Evolutionary conservation across 1,140 invertebrate species (phyloP).

Genomic region (Macrobrachium nipponense): DNA sequence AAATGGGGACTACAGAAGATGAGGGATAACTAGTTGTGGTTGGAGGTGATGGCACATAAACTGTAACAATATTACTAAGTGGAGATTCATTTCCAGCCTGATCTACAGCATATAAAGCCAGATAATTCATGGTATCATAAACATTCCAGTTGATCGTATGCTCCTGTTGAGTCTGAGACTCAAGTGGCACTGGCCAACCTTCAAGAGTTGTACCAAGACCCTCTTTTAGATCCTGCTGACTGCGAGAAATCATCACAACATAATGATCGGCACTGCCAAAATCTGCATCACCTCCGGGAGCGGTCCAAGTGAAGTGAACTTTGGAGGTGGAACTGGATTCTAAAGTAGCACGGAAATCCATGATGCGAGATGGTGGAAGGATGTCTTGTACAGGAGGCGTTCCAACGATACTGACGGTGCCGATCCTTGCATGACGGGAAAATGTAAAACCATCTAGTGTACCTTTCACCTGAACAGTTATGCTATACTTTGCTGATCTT

Average conservation of each 20-base stretch:
- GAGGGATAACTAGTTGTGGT: slow-evolving; percentile 65
- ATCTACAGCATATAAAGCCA: slow-evolving; percentile 72
- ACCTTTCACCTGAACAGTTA: slow-evolving; percentile 55
- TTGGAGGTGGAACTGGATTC: slow-evolving; percentile 42
- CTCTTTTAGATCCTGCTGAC: slow-evolving; percentile 23
- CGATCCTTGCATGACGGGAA: slow-evolving; percentile 53
- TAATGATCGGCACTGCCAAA: slow-evolving; percentile 64
- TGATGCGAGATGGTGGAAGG: slow-evolving; percentile 63
- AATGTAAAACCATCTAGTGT: slow-evolving; percentile 46
- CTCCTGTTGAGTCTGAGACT: slow-evolving; percentile 51
- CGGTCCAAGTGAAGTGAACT: slow-evolving; percentile 65
- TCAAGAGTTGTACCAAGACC: slow-evolving; percentile 39
- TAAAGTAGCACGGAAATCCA: slow-evolving; percentile 61
- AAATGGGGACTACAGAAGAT: slow-evolving; percentile 46
- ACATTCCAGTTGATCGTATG: slow-evolving; percentile 58
- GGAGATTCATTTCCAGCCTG: slow-evolving; percentile 68
- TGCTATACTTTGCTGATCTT: slow-evolving; percentile 50
- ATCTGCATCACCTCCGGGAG: slow-evolving; percentile 67
- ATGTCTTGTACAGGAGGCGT: slow-evolving; percentile 45
- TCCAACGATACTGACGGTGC: slow-evolving; percentile 51
- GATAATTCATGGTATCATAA: slow-evolving; percentile 66
- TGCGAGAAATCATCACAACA: slow-evolving; percentile 48
- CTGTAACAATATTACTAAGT: slow-evolving; percentile 73
- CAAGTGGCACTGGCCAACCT: slow-evolving; percentile 49
- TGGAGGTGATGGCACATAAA: slow-evolving; percentile 68